Percentiles rank a stretch among this genome's conserved stretches.
Conservation (phyloP, 2,888 invertebrate genomes). For the Euproctis similis region DNA sequence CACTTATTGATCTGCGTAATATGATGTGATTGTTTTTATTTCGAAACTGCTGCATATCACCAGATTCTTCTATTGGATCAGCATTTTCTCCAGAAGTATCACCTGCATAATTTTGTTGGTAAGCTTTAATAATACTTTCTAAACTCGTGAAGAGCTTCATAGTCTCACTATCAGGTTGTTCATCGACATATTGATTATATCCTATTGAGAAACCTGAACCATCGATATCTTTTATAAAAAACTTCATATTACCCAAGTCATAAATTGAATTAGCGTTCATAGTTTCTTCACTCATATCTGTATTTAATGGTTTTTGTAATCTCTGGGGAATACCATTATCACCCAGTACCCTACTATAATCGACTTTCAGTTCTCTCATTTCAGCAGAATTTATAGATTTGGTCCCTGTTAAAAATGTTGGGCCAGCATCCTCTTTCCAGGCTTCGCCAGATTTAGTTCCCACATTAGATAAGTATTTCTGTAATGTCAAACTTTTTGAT, state of each 20-base stretch:
- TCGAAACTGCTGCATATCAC: constrained; percentile 9
- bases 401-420: constrained; percentile 33
- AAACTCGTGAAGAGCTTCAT: constrained; percentile 52
- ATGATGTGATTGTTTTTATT: constrained; percentile 25
- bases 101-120: constrained; percentile 42
- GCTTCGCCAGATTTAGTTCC: constrained; percentile 28
- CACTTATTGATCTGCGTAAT: constrained; percentile 26
- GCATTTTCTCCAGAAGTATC: neutral
- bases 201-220: constrained; percentile 59
- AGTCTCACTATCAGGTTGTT: constrained; percentile 49
- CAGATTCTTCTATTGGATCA: constrained; percentile 4
- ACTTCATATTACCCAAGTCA: constrained; percentile 44
- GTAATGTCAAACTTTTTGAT: constrained; percentile 28
- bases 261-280: constrained; percentile 22
- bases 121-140: constrained; percentile 46
- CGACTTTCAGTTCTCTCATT: constrained; percentile 38
- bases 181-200: constrained; percentile 53
- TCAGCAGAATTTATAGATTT: constrained; percentile 57
- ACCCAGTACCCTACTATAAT: constrained; percentile 38
- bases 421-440: constrained; percentile 32
- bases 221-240: constrained; percentile 50
- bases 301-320: constrained; percentile 48
- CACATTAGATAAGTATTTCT: constrained; percentile 23
- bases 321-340: constrained; percentile 46
- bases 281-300: constrained; percentile 23